Base-by-base conservation (phyloP, 2,797 vertebrate genomes). In the Graptemys geographica region DNA sequence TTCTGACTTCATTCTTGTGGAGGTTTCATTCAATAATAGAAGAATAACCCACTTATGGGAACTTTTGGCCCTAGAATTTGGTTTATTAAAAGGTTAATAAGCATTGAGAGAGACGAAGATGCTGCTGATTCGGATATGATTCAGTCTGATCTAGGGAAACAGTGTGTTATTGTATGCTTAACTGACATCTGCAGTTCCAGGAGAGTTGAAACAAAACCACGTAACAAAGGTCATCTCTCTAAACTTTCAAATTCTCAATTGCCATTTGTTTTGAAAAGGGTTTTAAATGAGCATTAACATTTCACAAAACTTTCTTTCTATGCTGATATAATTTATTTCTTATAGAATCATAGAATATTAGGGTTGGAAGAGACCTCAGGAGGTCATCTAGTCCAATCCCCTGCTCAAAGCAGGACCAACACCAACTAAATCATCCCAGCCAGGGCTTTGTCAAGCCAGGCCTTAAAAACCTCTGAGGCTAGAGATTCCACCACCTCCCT, bases 291-390 rank as follows among this genome's bases (percentile, higher is more conserved):
- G 11, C 83, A 57, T 96, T 97, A 96, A 10, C 81, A 95, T 97
- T 97, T 97, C 83, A 94, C 12, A 95, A 96, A 97, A 96, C 62
- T 95, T 91, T 79, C 86, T 89, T 95, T 97, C 81, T 96, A 27
- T 85, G 79, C 56, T 87, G 93, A 96, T 74, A 95, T 96, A 96
- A 97, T 97, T 98, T 98, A 95, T 98, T 98, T 97, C 86, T 51
- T 51, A 51, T 51, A 51, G 51, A 51, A 51, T 16, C 15, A 51
- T 51, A 51, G 51, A 51, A 51, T 51, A 51, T 51, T 51, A 51
- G 15, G 13, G 51, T 51, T 51, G 51, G 15, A 51, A 51, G 51
- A 51, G 51, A 16, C 51, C 15, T 51, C 13, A 5, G 51, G 51
- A 51, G 15, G 51, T 51, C 51, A 51, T 51, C 51, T 6, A 51